Base-by-base conservation (phyloP, 1,140 invertebrate species). In the Drosophila pseudoobscura region DNA sequence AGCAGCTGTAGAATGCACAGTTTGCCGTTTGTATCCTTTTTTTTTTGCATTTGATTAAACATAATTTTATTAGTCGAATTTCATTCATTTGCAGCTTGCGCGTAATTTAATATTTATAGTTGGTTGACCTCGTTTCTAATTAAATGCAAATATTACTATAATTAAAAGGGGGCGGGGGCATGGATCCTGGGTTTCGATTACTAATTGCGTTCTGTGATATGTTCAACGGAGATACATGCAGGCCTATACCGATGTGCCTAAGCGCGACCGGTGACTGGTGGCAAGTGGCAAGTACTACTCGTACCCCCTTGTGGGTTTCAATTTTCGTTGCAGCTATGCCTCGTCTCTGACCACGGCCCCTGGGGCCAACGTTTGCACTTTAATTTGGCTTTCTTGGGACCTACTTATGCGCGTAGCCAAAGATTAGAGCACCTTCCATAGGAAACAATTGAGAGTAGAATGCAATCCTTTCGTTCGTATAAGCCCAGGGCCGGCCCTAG, bases 1-100 rank as follows among this genome's bases (percentile, higher is more conserved):
- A 26, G 24, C 24, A 80, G 53, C 54, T 22, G 50, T 35, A 22
- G 47, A 17, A 6, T 46, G 15, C 17, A 6, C 2, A 22, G 11
- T 22, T 15, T 15, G 20, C 20, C 20, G 20, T 50, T 51, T 61
- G 4, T 24, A 24, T 24, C 5, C 0, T 4, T 26, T 60, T 8
- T 31, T 8, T 15, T 39, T 66, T 39, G 20, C 31, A 13, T 74
- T 74, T 74, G 70, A 80, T 85, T 77, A 87, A 85, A 71, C 74
- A 85, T 87, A 85, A 85, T 85, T 85, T 87, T 87, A 85, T 85
- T 85, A 87, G 82, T 85, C 44, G 69, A 84, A 82, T 87, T 85
- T 82, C 82, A 85, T 85, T 82, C 82, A 85, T 78, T 80, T 78
- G 78, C 74, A 75, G 43, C 69, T 82, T 75, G 65, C 82, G 61